A percentile compares a stretch with the other conserved stretches of the same genome.
phyloP scores from a whole-genome alignment of 2,888 invertebrate species.

The Tinea semifulvella region DNA sequence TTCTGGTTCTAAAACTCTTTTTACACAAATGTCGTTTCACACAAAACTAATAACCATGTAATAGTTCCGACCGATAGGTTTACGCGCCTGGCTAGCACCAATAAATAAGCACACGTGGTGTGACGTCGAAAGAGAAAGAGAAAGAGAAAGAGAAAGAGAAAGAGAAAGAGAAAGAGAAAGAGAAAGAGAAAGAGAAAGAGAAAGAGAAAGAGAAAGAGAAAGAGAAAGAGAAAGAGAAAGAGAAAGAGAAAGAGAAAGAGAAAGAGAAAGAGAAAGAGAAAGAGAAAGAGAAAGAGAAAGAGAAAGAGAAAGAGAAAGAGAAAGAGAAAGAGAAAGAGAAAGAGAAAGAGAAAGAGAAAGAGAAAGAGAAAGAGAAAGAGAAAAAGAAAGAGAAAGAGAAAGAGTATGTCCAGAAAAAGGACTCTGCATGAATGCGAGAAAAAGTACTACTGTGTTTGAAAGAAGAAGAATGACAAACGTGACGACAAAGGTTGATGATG shows the following conservation, averaged over 20 bases:
- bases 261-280: slow-evolving; percentile 10
- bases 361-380: slow-evolving; percentile 11
- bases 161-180: slow-evolving; percentile 12
- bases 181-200: slow-evolving; percentile 12
- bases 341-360: slow-evolving; percentile 12
- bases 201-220: slow-evolving; percentile 11
- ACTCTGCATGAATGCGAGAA: too few relatives aligned
- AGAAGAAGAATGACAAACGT: too few relatives aligned
- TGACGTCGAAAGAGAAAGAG: slow-evolving; percentile 1
- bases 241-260: slow-evolving; percentile 12
- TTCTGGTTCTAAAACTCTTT: too few relatives aligned
- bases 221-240: slow-evolving; percentile 11
- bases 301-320: slow-evolving; percentile 11
- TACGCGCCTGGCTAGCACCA: too few relatives aligned
- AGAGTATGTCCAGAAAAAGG: too few relatives aligned
- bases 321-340: slow-evolving; percentile 10
- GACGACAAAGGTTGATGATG: too few relatives aligned
- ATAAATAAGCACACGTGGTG: too few relatives aligned
- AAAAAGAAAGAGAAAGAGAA: slow-evolving; percentile 9
- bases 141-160: slow-evolving; percentile 11
- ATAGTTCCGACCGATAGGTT: too few relatives aligned
- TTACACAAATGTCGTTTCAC: too few relatives aligned
- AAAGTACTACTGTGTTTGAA: too few relatives aligned
- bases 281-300: slow-evolving; percentile 11
- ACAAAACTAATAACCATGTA: too few relatives aligned